Evolutionary conservation across 2,113 vertebrate genomes (phyloP).

Genomic region (Tragelaphus buxtoni): DNA sequence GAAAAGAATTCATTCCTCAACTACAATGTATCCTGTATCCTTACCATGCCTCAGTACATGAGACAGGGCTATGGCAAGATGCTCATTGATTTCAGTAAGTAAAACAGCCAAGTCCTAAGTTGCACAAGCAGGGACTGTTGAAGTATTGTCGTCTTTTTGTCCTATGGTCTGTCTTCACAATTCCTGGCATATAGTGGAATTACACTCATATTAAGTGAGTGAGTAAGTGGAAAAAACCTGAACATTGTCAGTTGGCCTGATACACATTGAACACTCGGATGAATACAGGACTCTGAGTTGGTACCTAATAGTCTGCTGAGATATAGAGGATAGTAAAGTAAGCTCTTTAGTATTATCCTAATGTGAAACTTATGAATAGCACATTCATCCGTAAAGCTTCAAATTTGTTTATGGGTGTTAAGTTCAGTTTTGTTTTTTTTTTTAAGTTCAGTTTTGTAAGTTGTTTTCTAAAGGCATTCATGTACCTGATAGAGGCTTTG

Average conservation of each 20-base stretch:
- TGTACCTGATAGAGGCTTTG: background rate
- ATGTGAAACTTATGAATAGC: background rate
- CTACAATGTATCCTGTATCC: conserved; percentile 99
- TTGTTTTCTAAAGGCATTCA: background rate
- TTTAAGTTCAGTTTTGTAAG: background rate
- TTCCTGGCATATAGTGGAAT: background rate
- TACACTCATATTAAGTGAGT: background rate
- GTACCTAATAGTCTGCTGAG: background rate
- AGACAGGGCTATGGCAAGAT: conserved; percentile 98
- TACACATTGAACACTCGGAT: background rate
- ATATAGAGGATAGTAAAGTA: background rate
- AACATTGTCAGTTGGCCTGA: background rate
- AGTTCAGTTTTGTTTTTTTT: background rate
- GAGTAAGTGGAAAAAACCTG: background rate
- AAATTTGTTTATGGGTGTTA: background rate
- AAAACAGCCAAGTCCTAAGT: background rate
- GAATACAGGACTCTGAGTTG: background rate
- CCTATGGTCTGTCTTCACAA: background rate
- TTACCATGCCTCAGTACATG: conserved; percentile 99
- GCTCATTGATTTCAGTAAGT: conserved; percentile 99
- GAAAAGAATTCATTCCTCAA: conserved; percentile 99
- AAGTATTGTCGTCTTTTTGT: background rate
- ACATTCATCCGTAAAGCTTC: background rate
- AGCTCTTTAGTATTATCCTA: background rate
- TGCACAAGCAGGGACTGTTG: background rate